Percentiles rank a stretch among this genome's conserved stretches.
Conservation (phyloP, 2,888 invertebrate species). For the Drosophila leonis region DNA sequence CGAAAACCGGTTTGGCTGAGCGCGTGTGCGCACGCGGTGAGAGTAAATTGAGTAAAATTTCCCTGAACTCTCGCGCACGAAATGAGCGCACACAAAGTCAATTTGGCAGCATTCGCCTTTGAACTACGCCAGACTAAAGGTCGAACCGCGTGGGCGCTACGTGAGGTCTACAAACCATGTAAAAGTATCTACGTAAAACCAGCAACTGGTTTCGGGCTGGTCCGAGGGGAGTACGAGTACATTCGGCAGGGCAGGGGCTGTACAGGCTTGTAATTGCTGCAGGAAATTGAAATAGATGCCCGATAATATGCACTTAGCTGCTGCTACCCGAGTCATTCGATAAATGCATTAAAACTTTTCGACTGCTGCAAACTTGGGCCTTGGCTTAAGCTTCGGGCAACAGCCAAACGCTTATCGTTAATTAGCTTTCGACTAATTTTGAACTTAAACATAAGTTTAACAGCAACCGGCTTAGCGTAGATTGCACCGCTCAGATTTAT, state of each 20-base stretch:
- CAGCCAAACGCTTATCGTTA: conserved; percentile 72
- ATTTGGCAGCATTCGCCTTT: conserved; percentile 63
- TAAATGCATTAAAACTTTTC: conserved; percentile 78
- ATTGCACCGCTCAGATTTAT: conserved; percentile 50
- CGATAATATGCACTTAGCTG: conserved; percentile 77
- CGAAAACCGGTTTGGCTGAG: conserved; percentile 43
- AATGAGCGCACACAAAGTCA: conserved; percentile 24
- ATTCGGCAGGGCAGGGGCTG: not conserved
- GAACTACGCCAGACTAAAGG: conserved; percentile 70
- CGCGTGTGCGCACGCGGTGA: conserved; percentile 45
- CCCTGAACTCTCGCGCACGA: conserved; percentile 29
- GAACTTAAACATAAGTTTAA: conserved; percentile 73
- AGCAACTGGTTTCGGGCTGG: conserved; percentile 61
- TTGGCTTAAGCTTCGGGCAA: conserved; percentile 36
- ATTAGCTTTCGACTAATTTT: conserved; percentile 77
- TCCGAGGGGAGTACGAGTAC: not conserved
- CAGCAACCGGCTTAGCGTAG: conserved; percentile 44
- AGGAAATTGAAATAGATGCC: conserved; percentile 81
- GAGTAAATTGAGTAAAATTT: conserved; percentile 45
- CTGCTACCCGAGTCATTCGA: conserved; percentile 68
- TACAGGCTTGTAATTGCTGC: conserved; percentile 65
- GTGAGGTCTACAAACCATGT: conserved; percentile 2
- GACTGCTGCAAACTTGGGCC: conserved; percentile 46
- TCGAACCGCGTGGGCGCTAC: conserved; percentile 53
- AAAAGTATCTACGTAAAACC: conserved; percentile 43